Base-by-base conservation (phyloP, 2,797 vertebrate species). In the Acanthurus lineatus region DNA sequence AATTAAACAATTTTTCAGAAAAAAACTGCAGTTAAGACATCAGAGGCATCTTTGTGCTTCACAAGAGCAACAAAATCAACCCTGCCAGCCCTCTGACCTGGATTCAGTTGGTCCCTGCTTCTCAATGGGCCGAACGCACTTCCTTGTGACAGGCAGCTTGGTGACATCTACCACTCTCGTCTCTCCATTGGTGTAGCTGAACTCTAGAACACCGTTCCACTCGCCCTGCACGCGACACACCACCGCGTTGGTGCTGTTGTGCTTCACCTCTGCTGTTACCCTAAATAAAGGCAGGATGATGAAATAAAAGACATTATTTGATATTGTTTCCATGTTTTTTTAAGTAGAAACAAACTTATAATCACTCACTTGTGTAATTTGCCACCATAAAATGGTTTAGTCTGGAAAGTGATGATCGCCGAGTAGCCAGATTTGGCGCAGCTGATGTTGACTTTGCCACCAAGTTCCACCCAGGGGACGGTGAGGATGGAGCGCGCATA, bases 401-500 rank as follows among this genome's bases (percentile, higher is more conserved):
- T 99, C 88, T 99, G 98, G 81, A 99, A 99, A 58, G 97, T 99
- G 95, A 99, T 97, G 93, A 96, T 93, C 14, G 98, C 98, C 0
- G 97, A 98, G 92, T 98, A 99, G 8, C 98, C 98, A 0, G 97
- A 96, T 91, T 98, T 98, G 66, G 85, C 89, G 92, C 98, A 99
- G 93, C 88, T 96, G 88, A 99, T 96, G 78, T 92, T 97, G 89
- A 99, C 96, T 94, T 99, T 99, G 69, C 98, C 98, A 42, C 98
- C 98, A 40, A 99, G 94, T 75, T 99, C 98, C 75, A 99, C 97
- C 98, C 98, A 99, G 59, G 98, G 98, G 68, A 99, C 97, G 0
- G 98, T 99, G 90, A 99, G 95, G 95, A 99, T 99, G 77, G 98
- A 99, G 87, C 98, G 97, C 19, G 98, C 98, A 0, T 98, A 99